Conservation (phyloP, 2,797 vertebrate genomes). For the Heterohyrax brucei region DNA sequence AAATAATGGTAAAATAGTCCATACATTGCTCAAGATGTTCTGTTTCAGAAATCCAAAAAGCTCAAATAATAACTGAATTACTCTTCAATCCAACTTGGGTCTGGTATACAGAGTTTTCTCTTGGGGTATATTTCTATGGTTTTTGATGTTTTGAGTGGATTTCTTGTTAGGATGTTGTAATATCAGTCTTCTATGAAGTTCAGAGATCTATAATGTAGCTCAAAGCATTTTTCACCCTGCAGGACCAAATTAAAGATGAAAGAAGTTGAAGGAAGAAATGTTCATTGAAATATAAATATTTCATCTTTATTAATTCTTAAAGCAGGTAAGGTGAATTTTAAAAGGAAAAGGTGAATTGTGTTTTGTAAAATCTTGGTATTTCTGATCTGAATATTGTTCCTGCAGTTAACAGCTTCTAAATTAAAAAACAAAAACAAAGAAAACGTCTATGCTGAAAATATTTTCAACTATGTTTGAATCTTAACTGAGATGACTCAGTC, state of each 20-base stretch:
- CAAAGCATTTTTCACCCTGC: constrained; percentile 75
- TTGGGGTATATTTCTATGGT: constrained; percentile 50
- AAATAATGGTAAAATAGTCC: background rate
- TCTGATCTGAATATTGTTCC: constrained; percentile 68
- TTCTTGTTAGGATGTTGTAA: constrained; percentile 75
- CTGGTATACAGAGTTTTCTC: constrained; percentile 68
- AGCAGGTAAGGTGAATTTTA: constrained; percentile 69
- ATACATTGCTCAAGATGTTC: background rate
- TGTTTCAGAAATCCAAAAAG: constrained; percentile 28
- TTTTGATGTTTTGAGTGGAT: constrained; percentile 66
- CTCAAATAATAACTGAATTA: constrained; percentile 69
- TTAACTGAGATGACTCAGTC: constrained; percentile 66
- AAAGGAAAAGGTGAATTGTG: constrained; percentile 47
- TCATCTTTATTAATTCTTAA: constrained; percentile 85
- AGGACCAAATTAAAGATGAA: constrained; percentile 83
- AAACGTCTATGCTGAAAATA: background rate
- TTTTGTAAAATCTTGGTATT: constrained; percentile 73
- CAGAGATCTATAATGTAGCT: constrained; percentile 70
- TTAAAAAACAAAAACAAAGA: background rate
- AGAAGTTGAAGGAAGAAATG: constrained; percentile 64
- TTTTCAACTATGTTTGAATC: constrained; percentile 65
- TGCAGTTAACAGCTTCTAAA: constrained; percentile 9
- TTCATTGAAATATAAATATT: constrained; percentile 84
- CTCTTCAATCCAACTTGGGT: constrained; percentile 21
- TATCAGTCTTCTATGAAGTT: constrained; percentile 78